Evolutionary conservation across 2,113 vertebrate species (phyloP), one percentile per base, ranked within the genome.

Genomic region (Equus quagga): DNA sequence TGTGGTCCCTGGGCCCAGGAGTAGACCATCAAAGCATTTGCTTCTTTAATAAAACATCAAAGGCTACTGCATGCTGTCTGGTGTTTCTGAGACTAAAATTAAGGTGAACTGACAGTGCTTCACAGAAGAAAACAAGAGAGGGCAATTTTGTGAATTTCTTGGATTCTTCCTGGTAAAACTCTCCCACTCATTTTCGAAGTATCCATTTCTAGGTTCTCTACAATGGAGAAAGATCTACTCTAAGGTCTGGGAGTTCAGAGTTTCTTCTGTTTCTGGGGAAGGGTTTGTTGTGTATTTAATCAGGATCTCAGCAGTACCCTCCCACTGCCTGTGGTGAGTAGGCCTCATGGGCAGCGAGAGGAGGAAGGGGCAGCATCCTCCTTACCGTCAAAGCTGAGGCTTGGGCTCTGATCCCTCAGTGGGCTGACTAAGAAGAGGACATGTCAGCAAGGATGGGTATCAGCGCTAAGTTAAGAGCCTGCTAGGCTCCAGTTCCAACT

Each of bases 41-140:
- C 73, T 95, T 56, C 67, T 75, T 97, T 64, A 97, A 64, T 89
- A 92, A 82, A 94, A 76, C 36, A 94, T 73, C 81, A 97, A 96
- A 96, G 51, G 2, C 28, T 88, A 21, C 5, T 49, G 21, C 24
- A 24, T 75, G 7, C 62, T 96, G 9, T 33, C 70, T 28, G 64
- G 28, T 36, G 76, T 89, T 67, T 93, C 49, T 46, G 14, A 86
- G 33, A 75, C 41, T 96, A 94, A 93, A 88, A 56, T 10, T 87
- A 49, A 98, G 65, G 73, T 97, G 89, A 89, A 70, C 18, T 70
- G 3, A 6, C 85, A 70, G 8, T 83, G 51, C 54, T 94, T 97
- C 12, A 89, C 0, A 92, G 41, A 31, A 90, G 54, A 83, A 49
- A 18, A 73, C 1, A 58, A 2, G 28, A 36, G 5, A 96, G 26